Base-by-base conservation (phyloP, 2,797 vertebrate species). In the Platyrinchus mystaceus region DNA sequence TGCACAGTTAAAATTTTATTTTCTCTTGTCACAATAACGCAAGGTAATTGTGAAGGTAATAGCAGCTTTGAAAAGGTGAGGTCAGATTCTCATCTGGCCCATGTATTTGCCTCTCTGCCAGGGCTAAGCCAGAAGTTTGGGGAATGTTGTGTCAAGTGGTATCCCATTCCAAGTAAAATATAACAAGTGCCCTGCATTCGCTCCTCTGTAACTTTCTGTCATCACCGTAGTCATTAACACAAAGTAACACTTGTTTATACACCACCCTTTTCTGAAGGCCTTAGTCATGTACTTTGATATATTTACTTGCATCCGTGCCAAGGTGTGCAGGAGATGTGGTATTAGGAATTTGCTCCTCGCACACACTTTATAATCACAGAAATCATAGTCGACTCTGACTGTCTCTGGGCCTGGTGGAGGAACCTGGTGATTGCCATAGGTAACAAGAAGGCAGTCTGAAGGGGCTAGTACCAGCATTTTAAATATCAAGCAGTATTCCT, bases 121-220 rank as follows among this genome's bases (percentile, higher is more conserved):
- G 56, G 43, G 22, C 43, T 77, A 28, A 90, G 27, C 63, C 67
- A 92, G 63, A 94, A 89, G 73, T 93, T 79, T 86, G 60, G 66
- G 53, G 90, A 94, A 84, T 73, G 66, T 84, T 24, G 6, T 79
- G 66, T 83, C 83, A 85, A 87, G 67, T 28, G 55, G 56, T 44
- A 83, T 73, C 78, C 52, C 59, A 64, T 89, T 95, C 94, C 95
- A 96, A 95, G 74, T 68, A 91, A 97, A 97, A 97, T 95, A 96
- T 4, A 90, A 75, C 82, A 53, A 95, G 60, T 26, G 50, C 83
- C 56, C 49, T 88, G 52, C 47, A 44, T 89, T 83, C 81, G 67
- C 58, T 85, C 12, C 75, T 75, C 86, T 63, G 36, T 93, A 91
- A 88, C 83, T 71, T 87, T 93, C 91, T 96, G 94, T 95, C 96